phyloP scores from a whole-genome alignment of 2,113 vertebrate genomes.

The Nothobranchius kuhntae region DNA sequence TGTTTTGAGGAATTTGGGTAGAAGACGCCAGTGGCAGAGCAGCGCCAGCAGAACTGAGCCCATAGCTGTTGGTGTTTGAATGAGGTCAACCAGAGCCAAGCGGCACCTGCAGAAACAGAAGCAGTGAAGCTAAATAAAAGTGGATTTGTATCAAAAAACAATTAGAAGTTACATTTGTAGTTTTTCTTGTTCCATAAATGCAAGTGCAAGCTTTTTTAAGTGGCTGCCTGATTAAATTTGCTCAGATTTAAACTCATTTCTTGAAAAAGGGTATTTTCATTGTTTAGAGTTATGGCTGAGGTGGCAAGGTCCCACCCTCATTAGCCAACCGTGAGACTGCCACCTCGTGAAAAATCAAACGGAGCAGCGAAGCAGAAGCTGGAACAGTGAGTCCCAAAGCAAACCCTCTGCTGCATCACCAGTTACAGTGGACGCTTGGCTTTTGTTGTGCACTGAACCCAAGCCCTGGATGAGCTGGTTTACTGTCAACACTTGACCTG shows the following conservation, averaged over 20 bases:
- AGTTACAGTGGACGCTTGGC: slow-evolving; percentile 43
- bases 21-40: neutral
- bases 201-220: too few relatives aligned
- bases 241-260: neutral
- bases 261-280: neutral
- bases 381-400: slow-evolving; percentile 63
- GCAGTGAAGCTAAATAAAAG: neutral
- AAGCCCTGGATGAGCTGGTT: neutral
- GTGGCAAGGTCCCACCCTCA: slow-evolving; percentile 53
- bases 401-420: slow-evolving; percentile 22
- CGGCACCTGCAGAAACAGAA: neutral
- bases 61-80: neutral
- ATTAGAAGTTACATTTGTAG: too few relatives aligned
- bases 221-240: neutral
- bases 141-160: too few relatives aligned
- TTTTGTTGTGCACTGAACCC: slow-evolving; percentile 33
- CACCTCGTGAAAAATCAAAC: slow-evolving; percentile 41
- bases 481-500: slow-evolving; percentile 12
- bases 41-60: neutral
- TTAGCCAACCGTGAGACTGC: slow-evolving; percentile 45
- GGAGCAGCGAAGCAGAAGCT: slow-evolving; percentile 45
- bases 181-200: too few relatives aligned
- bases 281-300: slow-evolving; percentile 22
- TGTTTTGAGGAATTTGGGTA: neutral
- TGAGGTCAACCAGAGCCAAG: slow-evolving; percentile 17